A percentile compares a stretch with the other conserved stretches of the same genome.
These are phyloP conservation scores for Hyles lineata DNA, from an alignment of 2,888 invertebrate species.

Conservation along the genomic window DNA sequence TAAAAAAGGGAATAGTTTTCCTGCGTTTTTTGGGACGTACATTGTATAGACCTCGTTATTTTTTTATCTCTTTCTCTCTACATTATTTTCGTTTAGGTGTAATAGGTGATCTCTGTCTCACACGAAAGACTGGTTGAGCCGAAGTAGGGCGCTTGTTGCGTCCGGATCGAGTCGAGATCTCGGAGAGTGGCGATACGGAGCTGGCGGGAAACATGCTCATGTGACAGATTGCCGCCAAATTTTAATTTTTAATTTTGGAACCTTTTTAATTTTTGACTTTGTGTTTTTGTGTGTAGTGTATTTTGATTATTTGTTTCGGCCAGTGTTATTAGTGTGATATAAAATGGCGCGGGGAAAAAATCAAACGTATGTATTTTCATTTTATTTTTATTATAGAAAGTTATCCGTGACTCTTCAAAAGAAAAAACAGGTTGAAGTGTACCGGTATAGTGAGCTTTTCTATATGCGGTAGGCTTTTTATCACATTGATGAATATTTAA, in stretches of 20 bases:
- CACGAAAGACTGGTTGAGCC: conserved; percentile 70
- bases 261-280: conserved; percentile 44
- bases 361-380: conserved; percentile 67
- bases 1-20: not conserved
- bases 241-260: conserved; percentile 57
- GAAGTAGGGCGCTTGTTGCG: conserved; percentile 81
- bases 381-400: conserved; percentile 38
- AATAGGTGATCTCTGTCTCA: conserved; percentile 68
- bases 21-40: not conserved
- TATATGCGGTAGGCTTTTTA: no score
- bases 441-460: not conserved
- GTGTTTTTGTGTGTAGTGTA: conserved; percentile 61
- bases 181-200: conserved; percentile 79
- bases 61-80: conserved; percentile 55
- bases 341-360: conserved; percentile 72
- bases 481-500: no score
- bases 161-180: conserved; percentile 78
- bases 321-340: conserved; percentile 59
- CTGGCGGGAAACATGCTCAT: conserved; percentile 78
- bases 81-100: conserved; percentile 35
- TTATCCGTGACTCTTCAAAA: not conserved
- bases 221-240: conserved; percentile 79
- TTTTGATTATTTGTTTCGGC: conserved; percentile 45
- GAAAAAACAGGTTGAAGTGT: not conserved
- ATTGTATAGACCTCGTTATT: conserved; percentile 29